Evolutionary conservation across 2,797 vertebrate species (phyloP), one percentile per base, ranked within the genome.

Genomic region (Australoheros facetus): DNA sequence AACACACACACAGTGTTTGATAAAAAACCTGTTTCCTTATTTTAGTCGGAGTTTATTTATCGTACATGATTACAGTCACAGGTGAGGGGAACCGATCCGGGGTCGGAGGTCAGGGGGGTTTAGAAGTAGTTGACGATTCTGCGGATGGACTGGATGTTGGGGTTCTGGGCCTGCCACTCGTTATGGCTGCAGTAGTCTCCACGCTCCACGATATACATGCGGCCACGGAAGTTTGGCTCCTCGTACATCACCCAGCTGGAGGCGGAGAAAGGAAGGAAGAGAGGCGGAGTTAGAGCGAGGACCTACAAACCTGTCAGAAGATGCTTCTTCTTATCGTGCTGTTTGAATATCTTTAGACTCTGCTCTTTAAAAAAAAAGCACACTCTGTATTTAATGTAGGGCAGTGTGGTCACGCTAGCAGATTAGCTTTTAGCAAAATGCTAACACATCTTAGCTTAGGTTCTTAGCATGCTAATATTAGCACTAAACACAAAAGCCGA

Each of bases 171-270:
- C 92, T 97, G 97, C 97, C 97, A 98, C 60, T 94, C 95, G 0
- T 91, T 95, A 79, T 95, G 96, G 93, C 88, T 96, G 93, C 94
- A 93, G 94, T 97, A 98, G 87, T 97, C 90, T 0, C 97, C 97
- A 4, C 97, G 94, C 92, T 98, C 97, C 90, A 98, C 95, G 55
- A 98, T 93, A 75, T 97, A 98, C 97, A 98, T 98, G 53, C 96
- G 96, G 5, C 97, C 97, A 0, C 94, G 96, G 94, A 97, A 98
- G 94, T 96, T 98, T 11, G 97, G 97, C 93, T 98, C 97, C 91
- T 98, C 96, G 0, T 98, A 97, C 91, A 98, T 96, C 92, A 97
- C 97, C 97, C 97, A 97, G 92, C 97, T 98, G 84, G 13, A 59
- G 58, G 71, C 0, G 2, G 53, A 78, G 59, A 0, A 0, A 30